A percentile compares a stretch with the other conserved stretches of the same genome.
Evolutionary conservation across 1,140 invertebrate species (phyloP).

Genomic region (Halictus rubicundus): DNA sequence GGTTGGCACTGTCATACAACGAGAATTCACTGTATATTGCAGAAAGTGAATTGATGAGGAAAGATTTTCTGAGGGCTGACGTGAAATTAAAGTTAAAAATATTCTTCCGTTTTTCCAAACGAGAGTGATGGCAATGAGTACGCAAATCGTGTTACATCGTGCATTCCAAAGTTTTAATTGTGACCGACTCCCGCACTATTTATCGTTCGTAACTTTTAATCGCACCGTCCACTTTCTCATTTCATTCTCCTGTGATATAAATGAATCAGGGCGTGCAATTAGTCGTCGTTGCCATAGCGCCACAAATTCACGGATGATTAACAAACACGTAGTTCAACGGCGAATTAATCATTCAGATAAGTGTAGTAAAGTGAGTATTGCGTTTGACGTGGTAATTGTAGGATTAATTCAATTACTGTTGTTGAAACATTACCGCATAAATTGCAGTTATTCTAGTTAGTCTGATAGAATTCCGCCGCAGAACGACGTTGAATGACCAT

Average conservation of each 20-base stretch:
- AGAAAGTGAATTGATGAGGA: no score
- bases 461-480: neutral
- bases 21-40: no score
- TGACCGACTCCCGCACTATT: neutral
- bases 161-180: constrained; percentile 17
- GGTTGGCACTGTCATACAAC: no score
- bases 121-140: neutral
- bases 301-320: constrained; percentile 6
- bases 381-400: neutral
- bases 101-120: neutral
- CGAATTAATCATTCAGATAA: constrained; percentile 17
- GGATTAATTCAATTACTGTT: constrained; percentile 13
- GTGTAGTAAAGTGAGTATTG: neutral
- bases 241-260: neutral
- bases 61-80: neutral
- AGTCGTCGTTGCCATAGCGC: neutral
- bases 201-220: constrained; percentile 11
- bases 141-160: neutral
- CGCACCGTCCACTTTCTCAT: neutral
- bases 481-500: no score
- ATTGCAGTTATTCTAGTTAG: neutral
- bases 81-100: neutral
- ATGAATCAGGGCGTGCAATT: constrained; percentile 13
- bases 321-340: constrained; percentile 5
- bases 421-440: neutral